Conservation (phyloP, 1,140 invertebrate species). For the Andricus grossulariae region DNA sequence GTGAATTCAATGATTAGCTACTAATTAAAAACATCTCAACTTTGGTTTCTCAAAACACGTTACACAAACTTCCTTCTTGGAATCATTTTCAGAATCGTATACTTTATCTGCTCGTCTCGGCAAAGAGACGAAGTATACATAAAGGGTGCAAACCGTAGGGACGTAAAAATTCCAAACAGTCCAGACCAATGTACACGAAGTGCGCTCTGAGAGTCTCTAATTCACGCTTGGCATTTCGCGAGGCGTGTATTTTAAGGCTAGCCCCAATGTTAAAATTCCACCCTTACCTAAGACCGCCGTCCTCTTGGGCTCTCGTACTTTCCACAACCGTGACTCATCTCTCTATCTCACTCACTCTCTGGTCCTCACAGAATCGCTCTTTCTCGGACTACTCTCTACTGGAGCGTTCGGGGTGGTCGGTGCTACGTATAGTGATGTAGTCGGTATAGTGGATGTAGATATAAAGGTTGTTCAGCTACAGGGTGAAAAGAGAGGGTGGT, state of each 20-base stretch:
- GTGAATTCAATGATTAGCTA: too few species aligned
- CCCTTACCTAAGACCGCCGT: conserved; percentile 51
- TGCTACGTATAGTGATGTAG: conserved; percentile 40
- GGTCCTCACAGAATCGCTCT: conserved; percentile 35
- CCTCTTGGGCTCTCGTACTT: conserved; percentile 46
- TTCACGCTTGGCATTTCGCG: conserved; percentile 71
- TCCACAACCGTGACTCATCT: conserved; percentile 45
- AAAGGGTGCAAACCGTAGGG: conserved; percentile 44
- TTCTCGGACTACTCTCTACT: conserved; percentile 44
- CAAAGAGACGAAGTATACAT: conserved; percentile 45
- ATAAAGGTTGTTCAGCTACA: conserved; percentile 70
- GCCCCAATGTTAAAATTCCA: conserved; percentile 70
- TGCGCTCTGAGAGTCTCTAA: conserved; percentile 61
- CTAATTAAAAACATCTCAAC: too few species aligned
- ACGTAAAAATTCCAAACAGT: conserved; percentile 66
- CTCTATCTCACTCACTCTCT: conserved; percentile 47
- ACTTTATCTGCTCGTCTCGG: conserved; percentile 38
- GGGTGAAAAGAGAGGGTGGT: conserved; percentile 34
- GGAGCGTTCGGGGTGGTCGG: conserved; percentile 54
- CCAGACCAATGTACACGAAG: conserved; percentile 47
- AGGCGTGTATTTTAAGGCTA: conserved; percentile 72
- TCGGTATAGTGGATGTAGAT: conserved; percentile 68
- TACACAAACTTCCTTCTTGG: neutral
- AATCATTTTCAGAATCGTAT: conserved; percentile 31
- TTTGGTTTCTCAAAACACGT: too few species aligned